Base-by-base conservation (phyloP, 1,140 invertebrate genomes). In the Anastatus disparis region DNA sequence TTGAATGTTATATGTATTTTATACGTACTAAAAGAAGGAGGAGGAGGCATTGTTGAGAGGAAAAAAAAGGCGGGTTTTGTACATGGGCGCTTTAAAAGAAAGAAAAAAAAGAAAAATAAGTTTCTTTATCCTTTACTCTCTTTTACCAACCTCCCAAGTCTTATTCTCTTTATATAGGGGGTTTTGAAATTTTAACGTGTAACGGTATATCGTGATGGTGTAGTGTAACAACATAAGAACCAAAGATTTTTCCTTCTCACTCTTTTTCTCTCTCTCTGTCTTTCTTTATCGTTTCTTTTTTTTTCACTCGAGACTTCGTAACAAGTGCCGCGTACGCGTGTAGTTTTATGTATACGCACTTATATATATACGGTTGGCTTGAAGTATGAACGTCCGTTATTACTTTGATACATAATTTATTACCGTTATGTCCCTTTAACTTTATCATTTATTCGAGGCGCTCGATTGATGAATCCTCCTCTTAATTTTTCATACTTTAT, bases 131-230 rank as follows among this genome's bases (percentile, higher is more conserved):
- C 35, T 17, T 35, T 22, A 17, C 26, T 15, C 7, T 31, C 27
- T 35, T 10, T n/a, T n/a, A n/a, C n/a, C n/a, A n/a, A n/a, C n/a
- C 15, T 22, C 13, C 38, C 48, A 42, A 15, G 26, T 42, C 46
- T 27, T 61, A n/a, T n/a, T n/a, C n/a, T n/a, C n/a, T n/a, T n/a
- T n/a, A n/a, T n/a, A n/a, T n/a, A n/a, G n/a, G n/a, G 58, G 22
- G 15, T 62, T 62, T 62, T 42, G 59, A 62, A 62, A 62, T 62
- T n/a, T 62, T 62, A 46, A 62, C 42, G 26, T 15, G 59, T 62
- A 62, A 62, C 59, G 42, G 59, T 62, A 62, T 38, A 38, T 52
- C 22, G 17, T 22, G 48, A 8, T 22, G 56, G 3, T 42, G 20
- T 38, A 42, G 38, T 42, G 56, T 42, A 59, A 26, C 53, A 9